phyloP scores from a whole-genome alignment of 2,888 invertebrate species.

The Chironomus tentans region DNA sequence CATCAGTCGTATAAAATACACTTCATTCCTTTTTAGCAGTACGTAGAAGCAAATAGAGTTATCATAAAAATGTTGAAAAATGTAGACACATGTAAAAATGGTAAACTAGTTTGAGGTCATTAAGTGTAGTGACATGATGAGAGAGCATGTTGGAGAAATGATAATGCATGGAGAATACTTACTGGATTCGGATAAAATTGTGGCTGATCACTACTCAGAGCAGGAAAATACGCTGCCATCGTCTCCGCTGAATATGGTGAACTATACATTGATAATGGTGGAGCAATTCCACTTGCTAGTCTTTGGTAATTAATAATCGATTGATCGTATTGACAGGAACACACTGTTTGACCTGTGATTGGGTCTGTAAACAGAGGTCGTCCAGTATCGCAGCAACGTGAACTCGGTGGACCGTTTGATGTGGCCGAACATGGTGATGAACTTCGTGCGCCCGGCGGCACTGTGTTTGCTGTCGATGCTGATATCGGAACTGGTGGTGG shows the following conservation, averaged over 20 bases:
- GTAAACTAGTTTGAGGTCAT: slow-evolving; percentile 12
- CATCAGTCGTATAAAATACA: too few species aligned
- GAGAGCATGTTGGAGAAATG: too few species aligned
- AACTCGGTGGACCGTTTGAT: slow-evolving; percentile 44
- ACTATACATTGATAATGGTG: slow-evolving; percentile 74
- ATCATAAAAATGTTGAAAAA: slow-evolving; percentile 25
- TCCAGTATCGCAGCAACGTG: slow-evolving; percentile 84
- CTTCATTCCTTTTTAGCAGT: background rate
- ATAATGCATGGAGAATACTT: slow-evolving; percentile 44
- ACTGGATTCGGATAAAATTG: slow-evolving; percentile 78
- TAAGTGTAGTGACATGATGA: slow-evolving; percentile 8
- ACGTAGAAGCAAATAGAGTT: background rate
- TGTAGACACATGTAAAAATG: slow-evolving; percentile 24
- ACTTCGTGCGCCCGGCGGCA: slow-evolving; percentile 47
- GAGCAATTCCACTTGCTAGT: slow-evolving; percentile 49
- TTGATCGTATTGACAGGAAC: slow-evolving; percentile 79
- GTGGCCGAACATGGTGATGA: slow-evolving; percentile 46
- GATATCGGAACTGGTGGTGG: slow-evolving; percentile 50
- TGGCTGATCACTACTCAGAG: slow-evolving; percentile 74
- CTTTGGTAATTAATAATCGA: slow-evolving; percentile 58
- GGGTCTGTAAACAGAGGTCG: slow-evolving; percentile 85
- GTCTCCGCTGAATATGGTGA: slow-evolving; percentile 68
- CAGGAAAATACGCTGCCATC: slow-evolving; percentile 80
- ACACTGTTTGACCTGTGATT: slow-evolving; percentile 77
- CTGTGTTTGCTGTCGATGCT: slow-evolving; percentile 46